Evolutionary conservation across 2,113 vertebrate genomes (phyloP).

Genomic region (Perognathus longimembris): DNA sequence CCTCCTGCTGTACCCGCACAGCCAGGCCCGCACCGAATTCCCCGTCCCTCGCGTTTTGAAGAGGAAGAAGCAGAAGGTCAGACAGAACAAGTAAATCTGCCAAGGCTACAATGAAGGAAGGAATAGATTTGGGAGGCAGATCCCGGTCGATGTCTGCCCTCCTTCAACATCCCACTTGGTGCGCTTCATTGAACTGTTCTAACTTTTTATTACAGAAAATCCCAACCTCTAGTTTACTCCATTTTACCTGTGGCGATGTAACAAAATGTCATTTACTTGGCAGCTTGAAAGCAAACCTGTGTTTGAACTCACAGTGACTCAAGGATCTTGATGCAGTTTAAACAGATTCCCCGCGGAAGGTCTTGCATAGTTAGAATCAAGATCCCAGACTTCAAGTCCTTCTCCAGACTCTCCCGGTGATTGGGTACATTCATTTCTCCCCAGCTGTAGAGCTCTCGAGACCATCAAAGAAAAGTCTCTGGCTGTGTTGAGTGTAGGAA

Average conservation of each 20-base stretch:
- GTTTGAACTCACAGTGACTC: neutral
- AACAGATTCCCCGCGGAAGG: neutral
- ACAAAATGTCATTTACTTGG: neutral
- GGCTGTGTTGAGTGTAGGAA: neutral
- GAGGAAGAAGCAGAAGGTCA: neutral
- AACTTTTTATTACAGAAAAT: neutral
- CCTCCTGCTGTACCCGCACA: neutral
- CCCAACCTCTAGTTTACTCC: neutral
- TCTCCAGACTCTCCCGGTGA: neutral
- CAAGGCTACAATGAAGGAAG: neutral
- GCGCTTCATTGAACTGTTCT: neutral
- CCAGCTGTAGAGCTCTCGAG: neutral
- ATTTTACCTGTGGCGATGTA: neutral
- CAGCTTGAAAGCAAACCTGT: neutral
- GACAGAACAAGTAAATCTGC: neutral
- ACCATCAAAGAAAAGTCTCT: neutral
- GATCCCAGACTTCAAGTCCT: neutral
- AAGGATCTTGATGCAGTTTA: neutral
- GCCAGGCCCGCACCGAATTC: accelerated
- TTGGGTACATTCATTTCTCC: neutral
- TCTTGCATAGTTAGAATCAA: neutral
- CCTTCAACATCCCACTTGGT: too few relatives aligned
- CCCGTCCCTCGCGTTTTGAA: neutral
- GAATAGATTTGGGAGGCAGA: neutral
- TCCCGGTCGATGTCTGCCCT: neutral